Conservation (phyloP, 2,797 vertebrate species). For the Heteromormyrus szaboi region DNA sequence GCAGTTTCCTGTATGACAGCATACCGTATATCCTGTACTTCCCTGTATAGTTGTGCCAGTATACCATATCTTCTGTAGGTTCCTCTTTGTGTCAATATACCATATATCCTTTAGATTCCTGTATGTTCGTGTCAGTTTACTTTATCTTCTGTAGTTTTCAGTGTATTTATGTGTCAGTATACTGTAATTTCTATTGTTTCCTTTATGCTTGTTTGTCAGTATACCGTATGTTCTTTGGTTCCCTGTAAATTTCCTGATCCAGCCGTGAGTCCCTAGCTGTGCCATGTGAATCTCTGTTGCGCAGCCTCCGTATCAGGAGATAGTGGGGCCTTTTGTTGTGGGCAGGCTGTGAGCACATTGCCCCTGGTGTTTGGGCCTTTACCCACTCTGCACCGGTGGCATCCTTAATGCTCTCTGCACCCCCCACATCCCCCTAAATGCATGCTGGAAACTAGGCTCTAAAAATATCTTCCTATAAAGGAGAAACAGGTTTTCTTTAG, state of each 20-base stretch:
- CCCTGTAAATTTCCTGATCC: background rate
- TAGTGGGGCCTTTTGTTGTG: conserved; percentile 56
- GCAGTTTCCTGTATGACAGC: background rate
- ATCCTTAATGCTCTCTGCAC: background rate
- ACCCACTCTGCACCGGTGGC: conserved; percentile 27
- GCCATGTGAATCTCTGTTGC: background rate
- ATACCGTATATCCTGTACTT: background rate
- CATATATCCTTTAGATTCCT: background rate
- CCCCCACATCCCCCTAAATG: background rate
- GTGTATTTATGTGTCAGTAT: background rate
- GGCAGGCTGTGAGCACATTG: conserved; percentile 60
- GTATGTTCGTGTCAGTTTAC: background rate
- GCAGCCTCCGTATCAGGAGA: background rate
- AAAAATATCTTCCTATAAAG: background rate
- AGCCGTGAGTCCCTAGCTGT: background rate
- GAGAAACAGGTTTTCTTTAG: background rate
- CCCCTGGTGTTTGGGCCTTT: conserved; percentile 63
- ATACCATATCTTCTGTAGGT: background rate
- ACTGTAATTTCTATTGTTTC: background rate
- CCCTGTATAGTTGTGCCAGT: background rate
- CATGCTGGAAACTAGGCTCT: background rate
- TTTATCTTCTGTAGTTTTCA: background rate
- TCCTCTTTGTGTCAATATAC: background rate
- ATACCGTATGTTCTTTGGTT: background rate
- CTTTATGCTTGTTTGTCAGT: background rate